phyloP scores from a whole-genome alignment of 2,797 vertebrate genomes.

The Erethizon dorsatum region DNA sequence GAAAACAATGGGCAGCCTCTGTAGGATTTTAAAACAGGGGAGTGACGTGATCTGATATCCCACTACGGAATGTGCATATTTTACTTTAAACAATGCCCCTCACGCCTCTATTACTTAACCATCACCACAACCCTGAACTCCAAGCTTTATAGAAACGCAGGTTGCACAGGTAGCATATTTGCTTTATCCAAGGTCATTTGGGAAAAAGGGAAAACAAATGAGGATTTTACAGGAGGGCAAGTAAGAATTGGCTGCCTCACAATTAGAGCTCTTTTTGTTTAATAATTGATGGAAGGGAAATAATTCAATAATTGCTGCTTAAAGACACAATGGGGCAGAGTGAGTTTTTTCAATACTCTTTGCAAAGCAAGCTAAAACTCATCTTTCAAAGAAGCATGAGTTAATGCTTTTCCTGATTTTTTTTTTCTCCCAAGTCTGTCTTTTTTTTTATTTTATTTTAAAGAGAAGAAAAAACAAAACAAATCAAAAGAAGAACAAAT shows the following conservation, averaged over 20 bases:
- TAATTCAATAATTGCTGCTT: conserved; percentile 13
- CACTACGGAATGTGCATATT: neutral
- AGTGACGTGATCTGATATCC: neutral
- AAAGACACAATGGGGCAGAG: neutral
- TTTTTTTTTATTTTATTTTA: too few species aligned
- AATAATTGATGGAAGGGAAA: conserved; percentile 50
- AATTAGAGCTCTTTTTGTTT: neutral
- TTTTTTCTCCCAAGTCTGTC: conserved; percentile 21
- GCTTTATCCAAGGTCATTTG: neutral
- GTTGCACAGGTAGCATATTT: neutral
- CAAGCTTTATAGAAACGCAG: neutral
- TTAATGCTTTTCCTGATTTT: neutral
- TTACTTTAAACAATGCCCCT: neutral
- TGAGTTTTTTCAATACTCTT: neutral
- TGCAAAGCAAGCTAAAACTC: conserved; percentile 55
- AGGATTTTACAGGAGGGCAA: neutral
- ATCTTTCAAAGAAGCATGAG: conserved; percentile 1
- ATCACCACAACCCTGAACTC: neutral
- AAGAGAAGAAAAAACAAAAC: too few species aligned
- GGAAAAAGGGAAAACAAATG: neutral
- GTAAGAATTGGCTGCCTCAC: neutral
- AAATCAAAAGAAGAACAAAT: too few species aligned
- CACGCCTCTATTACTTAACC: neutral
- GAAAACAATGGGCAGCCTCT: neutral
- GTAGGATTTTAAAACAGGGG: neutral